phyloP scores from a whole-genome alignment of 2,113 vertebrate species.

The Hypomesus transpacificus region DNA sequence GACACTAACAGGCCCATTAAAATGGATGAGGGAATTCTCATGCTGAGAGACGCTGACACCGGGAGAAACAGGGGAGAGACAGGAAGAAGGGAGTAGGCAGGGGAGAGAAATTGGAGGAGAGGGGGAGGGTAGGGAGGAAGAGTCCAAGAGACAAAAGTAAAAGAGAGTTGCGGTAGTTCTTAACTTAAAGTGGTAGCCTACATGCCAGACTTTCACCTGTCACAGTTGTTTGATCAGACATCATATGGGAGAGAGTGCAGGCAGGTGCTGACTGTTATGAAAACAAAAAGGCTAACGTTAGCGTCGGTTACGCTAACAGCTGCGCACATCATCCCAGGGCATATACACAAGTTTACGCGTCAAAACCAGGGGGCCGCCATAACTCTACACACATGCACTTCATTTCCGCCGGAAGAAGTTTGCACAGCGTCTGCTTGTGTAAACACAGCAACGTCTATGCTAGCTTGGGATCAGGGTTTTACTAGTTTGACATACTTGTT shows the following conservation, averaged over 20 bases:
- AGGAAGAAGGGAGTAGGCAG: conserved; percentile 18
- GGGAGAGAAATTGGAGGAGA: conserved; percentile 14
- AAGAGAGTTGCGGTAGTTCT: neutral
- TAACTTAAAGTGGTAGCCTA: no score
- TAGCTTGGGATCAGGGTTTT: no score
- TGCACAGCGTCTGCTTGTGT: no score
- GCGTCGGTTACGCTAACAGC: neutral
- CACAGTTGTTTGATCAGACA: no score
- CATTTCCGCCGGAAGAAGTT: no score
- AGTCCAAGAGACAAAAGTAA: neutral
- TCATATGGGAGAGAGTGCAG: no score
- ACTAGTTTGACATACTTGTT: no score
- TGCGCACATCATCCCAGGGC: conserved; percentile 2
- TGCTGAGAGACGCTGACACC: conserved; percentile 20
- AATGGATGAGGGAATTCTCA: conserved; percentile 56
- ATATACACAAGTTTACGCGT: no score
- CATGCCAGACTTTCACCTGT: no score
- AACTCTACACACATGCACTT: no score
- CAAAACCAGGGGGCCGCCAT: no score
- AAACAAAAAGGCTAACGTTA: neutral
- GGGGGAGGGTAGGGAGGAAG: neutral
- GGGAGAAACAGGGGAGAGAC: conserved; percentile 25
- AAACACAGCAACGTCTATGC: no score
- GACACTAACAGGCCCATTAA: conserved; percentile 57
- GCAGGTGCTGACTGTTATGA: neutral